Conservation (phyloP, 2,113 vertebrate species). For the Antechinus stuartii region DNA sequence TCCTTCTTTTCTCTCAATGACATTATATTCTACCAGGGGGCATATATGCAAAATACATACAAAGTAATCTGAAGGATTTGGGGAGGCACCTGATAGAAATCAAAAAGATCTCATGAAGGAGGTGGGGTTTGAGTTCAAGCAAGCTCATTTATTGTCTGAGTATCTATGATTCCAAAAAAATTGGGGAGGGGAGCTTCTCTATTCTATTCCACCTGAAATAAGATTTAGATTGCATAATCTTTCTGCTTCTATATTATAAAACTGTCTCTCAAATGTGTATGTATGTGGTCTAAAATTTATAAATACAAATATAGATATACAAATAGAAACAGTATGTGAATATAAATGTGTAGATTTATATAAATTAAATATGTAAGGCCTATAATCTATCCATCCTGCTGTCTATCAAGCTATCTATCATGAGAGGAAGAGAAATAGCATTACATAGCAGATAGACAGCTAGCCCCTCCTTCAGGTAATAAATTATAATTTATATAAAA, state of each 20-base stretch:
- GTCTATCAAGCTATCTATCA: not conserved
- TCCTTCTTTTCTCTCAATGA: not conserved
- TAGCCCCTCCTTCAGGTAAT: not conserved
- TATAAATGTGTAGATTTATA: not conserved
- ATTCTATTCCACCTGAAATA: slow-evolving; percentile 6
- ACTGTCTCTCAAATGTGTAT: not conserved
- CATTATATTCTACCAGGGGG: not conserved
- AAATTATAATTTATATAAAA: not conserved
- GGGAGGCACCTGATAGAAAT: not conserved
- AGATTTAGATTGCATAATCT: slow-evolving; percentile 12
- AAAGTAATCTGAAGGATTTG: not conserved
- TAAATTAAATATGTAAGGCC: not conserved
- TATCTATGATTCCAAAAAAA: not conserved
- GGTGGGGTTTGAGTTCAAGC: not conserved
- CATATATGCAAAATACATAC: not conserved
- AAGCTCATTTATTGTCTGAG: not conserved
- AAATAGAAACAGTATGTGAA: not conserved
- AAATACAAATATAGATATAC: not conserved
- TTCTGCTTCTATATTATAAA: slow-evolving; percentile 16
- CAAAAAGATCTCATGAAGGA: not conserved
- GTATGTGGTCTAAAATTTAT: not conserved
- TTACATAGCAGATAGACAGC: not conserved
- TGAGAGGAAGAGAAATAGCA: not conserved
- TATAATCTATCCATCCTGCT: not conserved
- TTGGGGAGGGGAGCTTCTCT: not conserved